Percentiles rank a stretch among this genome's conserved stretches.
phyloP scores from a whole-genome alignment of 2,113 vertebrate species.

The Ia io region DNA sequence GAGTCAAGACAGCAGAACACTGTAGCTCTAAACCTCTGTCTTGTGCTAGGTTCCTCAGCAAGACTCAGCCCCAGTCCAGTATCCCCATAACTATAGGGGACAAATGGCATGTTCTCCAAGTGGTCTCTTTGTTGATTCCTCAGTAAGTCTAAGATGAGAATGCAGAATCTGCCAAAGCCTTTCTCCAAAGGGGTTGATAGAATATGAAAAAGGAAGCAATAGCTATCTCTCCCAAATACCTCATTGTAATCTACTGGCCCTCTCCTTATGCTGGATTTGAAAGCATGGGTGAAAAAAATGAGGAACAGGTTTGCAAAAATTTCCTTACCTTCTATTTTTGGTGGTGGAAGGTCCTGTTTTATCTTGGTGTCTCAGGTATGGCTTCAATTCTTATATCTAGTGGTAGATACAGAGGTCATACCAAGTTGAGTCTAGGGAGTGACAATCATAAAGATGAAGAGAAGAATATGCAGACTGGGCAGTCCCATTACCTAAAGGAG shows the following conservation, averaged over 20 bases:
- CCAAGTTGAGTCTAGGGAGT: neutral
- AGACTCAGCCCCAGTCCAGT: neutral
- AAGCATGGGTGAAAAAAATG: neutral
- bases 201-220: neutral
- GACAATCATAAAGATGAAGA: neutral
- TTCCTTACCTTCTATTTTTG: neutral
- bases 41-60: neutral
- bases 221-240: neutral
- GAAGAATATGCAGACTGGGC: neutral
- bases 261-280: neutral
- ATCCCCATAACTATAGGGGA: neutral
- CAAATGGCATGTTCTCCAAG: neutral
- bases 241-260: neutral
- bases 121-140: neutral
- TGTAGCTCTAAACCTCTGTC: neutral
- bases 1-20: neutral
- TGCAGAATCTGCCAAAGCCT: neutral
- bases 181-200: neutral
- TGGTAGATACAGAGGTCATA: neutral
- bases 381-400: neutral
- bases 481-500: neutral
- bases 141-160: neutral
- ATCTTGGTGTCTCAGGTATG: neutral
- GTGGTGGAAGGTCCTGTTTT: neutral
- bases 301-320: neutral